A percentile compares a stretch with the other conserved stretches of the same genome.
These are phyloP conservation scores for Palaemon carinicauda DNA, from an alignment of 1,140 invertebrate species.

Conservation along the genomic window DNA sequence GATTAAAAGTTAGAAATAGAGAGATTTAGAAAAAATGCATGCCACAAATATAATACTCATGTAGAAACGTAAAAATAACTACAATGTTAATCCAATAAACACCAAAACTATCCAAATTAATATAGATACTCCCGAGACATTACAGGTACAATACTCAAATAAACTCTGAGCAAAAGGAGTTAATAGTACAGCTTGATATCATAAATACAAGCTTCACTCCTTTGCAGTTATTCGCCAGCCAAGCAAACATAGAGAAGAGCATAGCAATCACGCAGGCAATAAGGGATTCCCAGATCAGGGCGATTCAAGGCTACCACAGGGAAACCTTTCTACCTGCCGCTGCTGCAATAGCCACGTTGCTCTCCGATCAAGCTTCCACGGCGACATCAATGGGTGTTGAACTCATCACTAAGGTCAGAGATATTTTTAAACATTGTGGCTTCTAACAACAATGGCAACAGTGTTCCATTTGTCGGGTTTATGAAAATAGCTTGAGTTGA, in stretches of 20 bases:
- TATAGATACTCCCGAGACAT: too few species aligned
- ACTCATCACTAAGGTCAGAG: conserved; percentile 57
- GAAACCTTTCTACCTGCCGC: conserved; percentile 46
- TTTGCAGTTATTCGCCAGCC: conserved; percentile 51
- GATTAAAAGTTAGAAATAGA: not conserved
- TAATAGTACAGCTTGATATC: not conserved
- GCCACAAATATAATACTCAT: too few species aligned
- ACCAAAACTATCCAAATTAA: too few species aligned
- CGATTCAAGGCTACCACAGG: conserved; percentile 51
- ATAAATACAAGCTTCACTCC: not conserved
- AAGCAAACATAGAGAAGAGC: conserved; percentile 53
- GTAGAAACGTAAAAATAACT: too few species aligned
- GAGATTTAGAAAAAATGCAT: too few species aligned
- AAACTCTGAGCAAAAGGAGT: too few species aligned
- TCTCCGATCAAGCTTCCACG: conserved; percentile 54
- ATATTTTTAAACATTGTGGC: not conserved
- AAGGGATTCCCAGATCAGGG: conserved; percentile 48
- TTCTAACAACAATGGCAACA: not conserved
- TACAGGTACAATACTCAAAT: too few species aligned
- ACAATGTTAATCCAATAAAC: too few species aligned
- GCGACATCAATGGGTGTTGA: conserved; percentile 54
- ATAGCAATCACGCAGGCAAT: conserved; percentile 50
- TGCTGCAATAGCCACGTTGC: conserved; percentile 47
- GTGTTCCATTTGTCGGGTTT: not conserved
- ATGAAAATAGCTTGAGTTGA: too few species aligned